These are phyloP conservation scores for Silurus aristotelis DNA, from an alignment of 2,797 vertebrate species.

Conservation along the genomic window DNA sequence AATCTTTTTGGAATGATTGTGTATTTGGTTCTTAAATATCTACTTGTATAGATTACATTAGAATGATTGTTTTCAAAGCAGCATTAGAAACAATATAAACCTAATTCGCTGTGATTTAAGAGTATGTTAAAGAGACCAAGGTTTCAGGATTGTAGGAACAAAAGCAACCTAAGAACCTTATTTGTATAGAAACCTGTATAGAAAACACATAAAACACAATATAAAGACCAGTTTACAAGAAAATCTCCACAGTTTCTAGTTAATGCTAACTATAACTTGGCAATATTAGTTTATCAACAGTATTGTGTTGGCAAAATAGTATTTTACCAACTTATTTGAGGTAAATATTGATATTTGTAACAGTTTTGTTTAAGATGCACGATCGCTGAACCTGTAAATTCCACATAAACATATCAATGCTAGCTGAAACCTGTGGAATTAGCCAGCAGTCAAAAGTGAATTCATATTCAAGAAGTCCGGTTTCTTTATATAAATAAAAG, in stretches of 20 bases:
- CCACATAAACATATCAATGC: too few relatives aligned
- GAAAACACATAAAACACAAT: background rate
- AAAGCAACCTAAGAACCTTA: too few relatives aligned
- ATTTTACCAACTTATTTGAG: background rate
- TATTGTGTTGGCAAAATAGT: background rate
- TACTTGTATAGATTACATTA: background rate
- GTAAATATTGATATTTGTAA: constrained; percentile 9
- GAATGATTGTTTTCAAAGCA: background rate
- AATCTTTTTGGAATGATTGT: too few relatives aligned
- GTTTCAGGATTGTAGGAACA: background rate
- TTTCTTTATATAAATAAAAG: background rate
- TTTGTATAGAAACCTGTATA: background rate
- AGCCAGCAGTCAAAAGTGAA: too few relatives aligned
- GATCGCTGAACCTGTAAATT: background rate
- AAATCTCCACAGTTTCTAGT: background rate
- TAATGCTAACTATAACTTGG: background rate
- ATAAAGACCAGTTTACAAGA: background rate
- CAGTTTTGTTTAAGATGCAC: background rate
- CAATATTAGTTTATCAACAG: background rate
- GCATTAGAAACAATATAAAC: background rate
- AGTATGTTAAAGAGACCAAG: background rate
- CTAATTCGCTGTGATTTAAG: background rate
- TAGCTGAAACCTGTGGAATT: too few relatives aligned
- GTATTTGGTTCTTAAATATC: too few relatives aligned
- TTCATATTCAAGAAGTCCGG: too few relatives aligned